These are phyloP conservation scores for Heliopora coerulea DNA, from an alignment of 92 coral and sea anemone species.

Conservation along the genomic window DNA sequence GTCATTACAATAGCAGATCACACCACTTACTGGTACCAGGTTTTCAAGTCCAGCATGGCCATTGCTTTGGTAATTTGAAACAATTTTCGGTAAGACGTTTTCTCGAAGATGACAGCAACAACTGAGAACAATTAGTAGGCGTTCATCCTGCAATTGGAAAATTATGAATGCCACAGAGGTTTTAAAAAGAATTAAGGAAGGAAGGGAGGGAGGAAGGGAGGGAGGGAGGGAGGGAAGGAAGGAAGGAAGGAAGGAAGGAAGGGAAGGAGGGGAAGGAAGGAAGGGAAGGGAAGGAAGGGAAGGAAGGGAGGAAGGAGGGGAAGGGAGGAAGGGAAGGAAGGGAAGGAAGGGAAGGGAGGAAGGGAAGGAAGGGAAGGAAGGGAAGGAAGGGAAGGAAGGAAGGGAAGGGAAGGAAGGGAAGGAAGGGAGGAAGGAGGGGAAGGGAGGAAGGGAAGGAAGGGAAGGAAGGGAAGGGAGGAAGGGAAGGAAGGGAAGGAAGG, in stretches of 20 bases:
- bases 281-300: neutral
- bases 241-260: neutral
- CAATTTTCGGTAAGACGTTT: conserved; percentile 81
- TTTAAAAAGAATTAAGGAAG: neutral
- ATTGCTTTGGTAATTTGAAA: conserved; percentile 46
- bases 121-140: conserved; percentile 86
- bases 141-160: conserved; percentile 71
- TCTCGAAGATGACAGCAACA: conserved; percentile 87
- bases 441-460: conserved; percentile 35
- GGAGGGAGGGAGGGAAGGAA: neutral
- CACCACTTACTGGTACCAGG: conserved; percentile 26
- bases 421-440: conserved; percentile 21
- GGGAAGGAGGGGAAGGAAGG: conserved; percentile 1
- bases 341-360: conserved; percentile 11
- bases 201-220: neutral
- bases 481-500: conserved; percentile 29
- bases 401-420: neutral
- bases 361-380: conserved; percentile 25
- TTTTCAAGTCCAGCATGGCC: conserved; percentile 45
- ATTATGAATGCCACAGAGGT: neutral
- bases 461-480: conserved; percentile 12
- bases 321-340: conserved; percentile 22
- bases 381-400: neutral
- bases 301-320: conserved; percentile 19
- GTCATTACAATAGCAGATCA: neutral